Percentiles rank a stretch among this genome's conserved stretches.
phyloP scores from a whole-genome alignment of 2,797 vertebrate species.

The Lemur catta region DNA sequence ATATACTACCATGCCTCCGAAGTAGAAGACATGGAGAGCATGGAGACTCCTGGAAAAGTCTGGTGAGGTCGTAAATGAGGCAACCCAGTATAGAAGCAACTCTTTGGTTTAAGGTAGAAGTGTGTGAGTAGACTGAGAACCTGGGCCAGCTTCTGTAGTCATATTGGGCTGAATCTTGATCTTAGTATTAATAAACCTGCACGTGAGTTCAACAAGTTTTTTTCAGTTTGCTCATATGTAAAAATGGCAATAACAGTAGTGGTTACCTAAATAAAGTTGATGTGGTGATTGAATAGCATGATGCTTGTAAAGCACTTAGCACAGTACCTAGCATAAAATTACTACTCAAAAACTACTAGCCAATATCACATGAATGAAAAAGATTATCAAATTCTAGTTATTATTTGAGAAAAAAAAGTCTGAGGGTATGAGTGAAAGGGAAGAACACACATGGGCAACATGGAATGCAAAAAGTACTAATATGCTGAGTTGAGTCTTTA shows the following conservation, averaged over 20 bases:
- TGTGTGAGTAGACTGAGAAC: not conserved
- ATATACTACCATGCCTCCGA: not conserved
- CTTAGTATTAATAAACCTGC: not conserved
- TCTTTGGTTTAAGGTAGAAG: not conserved
- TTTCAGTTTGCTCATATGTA: not conserved
- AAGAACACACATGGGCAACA: not conserved
- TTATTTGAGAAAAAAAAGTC: not conserved
- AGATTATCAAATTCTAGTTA: not conserved
- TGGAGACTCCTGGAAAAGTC: not conserved
- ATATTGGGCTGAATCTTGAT: not conserved
- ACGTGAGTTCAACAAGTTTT: not conserved
- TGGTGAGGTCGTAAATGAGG: not conserved
- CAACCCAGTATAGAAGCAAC: fast-evolving
- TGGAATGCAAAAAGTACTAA: not conserved
- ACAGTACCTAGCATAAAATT: not conserved
- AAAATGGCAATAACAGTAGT: not conserved
- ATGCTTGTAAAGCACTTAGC: not conserved
- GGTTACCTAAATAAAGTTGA: not conserved
- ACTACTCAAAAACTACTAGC: not conserved
- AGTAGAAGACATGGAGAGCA: not conserved
- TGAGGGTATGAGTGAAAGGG: not conserved
- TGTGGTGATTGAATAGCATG: not conserved
- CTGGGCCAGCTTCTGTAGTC: not conserved
- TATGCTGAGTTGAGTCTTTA: not conserved
- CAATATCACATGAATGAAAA: not conserved